A percentile compares a stretch with the other conserved stretches of the same genome.
phyloP scores from a whole-genome alignment of 1,140 invertebrate species.

The Pectinophora gossypiella region DNA sequence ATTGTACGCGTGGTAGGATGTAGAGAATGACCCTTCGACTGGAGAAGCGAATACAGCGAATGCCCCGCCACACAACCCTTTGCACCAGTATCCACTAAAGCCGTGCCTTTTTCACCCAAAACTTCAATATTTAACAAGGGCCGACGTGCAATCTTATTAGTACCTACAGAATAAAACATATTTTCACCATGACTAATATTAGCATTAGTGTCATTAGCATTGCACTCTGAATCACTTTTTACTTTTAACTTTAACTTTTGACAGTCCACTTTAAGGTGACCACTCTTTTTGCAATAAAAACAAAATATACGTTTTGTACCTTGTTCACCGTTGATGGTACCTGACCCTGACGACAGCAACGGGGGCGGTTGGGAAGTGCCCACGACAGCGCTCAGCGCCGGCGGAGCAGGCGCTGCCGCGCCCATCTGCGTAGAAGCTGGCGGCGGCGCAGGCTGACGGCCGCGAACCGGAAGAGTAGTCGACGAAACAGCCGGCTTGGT shows the following conservation, averaged over 20 bases:
- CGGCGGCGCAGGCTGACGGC: background rate
- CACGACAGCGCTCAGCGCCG: background rate
- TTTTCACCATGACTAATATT: no score
- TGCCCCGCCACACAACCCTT: slow-evolving; percentile 7
- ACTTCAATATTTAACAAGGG: background rate
- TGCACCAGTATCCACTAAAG: slow-evolving; percentile 8
- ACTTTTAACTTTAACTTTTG: background rate
- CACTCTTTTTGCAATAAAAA: background rate
- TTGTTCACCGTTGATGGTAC: background rate
- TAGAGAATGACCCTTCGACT: background rate
- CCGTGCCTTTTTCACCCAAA: background rate
- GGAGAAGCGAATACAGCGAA: background rate
- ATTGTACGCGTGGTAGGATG: background rate
- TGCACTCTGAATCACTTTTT: background rate
- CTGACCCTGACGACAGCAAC: background rate
- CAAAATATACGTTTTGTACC: background rate
- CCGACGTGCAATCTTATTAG: background rate
- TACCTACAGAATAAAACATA: no score
- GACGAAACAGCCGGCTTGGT: background rate
- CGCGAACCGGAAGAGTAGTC: background rate
- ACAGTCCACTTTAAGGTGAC: background rate
- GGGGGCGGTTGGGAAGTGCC: background rate
- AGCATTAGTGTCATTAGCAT: background rate
- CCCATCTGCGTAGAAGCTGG: background rate
- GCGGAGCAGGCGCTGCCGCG: background rate